Evolutionary conservation across 92 coral and sea anemone species (phyloP).

Genomic region (Parazoanthus darwini): DNA sequence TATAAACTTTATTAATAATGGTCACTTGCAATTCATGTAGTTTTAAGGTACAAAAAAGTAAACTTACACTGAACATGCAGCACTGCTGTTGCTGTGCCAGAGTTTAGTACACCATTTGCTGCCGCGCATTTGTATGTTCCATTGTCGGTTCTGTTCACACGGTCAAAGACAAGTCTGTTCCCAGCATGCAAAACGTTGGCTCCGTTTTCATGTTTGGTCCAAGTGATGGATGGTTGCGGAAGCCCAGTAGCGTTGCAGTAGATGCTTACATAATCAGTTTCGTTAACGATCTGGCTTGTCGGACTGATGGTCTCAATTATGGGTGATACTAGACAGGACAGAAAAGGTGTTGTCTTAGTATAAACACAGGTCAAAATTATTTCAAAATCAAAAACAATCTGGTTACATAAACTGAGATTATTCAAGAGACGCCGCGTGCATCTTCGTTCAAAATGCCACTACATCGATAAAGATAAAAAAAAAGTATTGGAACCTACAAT

Average conservation of each 20-base stretch:
- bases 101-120: slow-evolving; percentile 44
- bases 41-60: no score
- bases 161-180: slow-evolving; percentile 26
- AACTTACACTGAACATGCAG: slow-evolving; percentile 60
- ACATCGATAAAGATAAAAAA: no score
- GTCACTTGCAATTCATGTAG: neutral
- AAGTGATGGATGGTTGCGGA: slow-evolving; percentile 51
- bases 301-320: slow-evolving; percentile 46
- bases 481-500: no score
- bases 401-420: no score
- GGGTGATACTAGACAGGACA: slow-evolving; percentile 45
- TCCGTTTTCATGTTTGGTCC: slow-evolving; percentile 40
- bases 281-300: slow-evolving; percentile 40
- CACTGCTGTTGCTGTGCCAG: slow-evolving; percentile 46
- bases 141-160: slow-evolving; percentile 38
- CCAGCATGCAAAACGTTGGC: slow-evolving; percentile 18
- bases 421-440: no score
- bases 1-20: neutral
- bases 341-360: neutral
- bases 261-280: slow-evolving; percentile 27
- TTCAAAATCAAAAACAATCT: no score
- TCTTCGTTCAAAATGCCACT: no score
- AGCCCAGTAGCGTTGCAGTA: slow-evolving; percentile 63
- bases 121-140: slow-evolving; percentile 55
- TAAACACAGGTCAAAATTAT: neutral